These are phyloP conservation scores for Lophotis ruficrista DNA, from an alignment of 2,113 vertebrate genomes.

Conservation along the genomic window DNA sequence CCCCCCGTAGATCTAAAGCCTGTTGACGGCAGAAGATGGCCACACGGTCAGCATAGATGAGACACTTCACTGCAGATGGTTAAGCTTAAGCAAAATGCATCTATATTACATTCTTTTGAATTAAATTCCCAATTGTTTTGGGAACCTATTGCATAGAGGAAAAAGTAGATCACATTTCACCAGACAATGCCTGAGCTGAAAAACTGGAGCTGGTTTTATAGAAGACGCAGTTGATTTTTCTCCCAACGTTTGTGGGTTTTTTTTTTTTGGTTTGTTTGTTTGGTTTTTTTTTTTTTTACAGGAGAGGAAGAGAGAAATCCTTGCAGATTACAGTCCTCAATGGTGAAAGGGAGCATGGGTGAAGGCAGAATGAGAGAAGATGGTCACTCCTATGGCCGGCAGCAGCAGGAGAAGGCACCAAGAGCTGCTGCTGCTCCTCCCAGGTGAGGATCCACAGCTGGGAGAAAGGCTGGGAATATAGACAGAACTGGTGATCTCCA, in stretches of 20 bases:
- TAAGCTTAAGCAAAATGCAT: conserved; percentile 43
- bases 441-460: background rate
- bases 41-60: background rate
- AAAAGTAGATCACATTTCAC: conserved; percentile 44
- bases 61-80: conserved; percentile 39
- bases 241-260: background rate
- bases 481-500: background rate
- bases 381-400: background rate
- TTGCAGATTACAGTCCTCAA: background rate
- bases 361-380: background rate
- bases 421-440: background rate
- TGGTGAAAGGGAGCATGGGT: background rate
- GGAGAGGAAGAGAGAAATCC: background rate
- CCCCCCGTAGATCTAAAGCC: background rate
- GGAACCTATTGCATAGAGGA: conserved; percentile 32
- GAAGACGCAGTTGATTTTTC: background rate
- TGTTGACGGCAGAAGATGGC: background rate
- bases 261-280: no score
- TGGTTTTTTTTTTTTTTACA: background rate
- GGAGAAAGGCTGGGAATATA: background rate
- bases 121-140: conserved; percentile 11
- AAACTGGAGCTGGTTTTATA: background rate
- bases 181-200: conserved; percentile 7
- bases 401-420: background rate
- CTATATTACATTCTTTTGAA: background rate